These are phyloP conservation scores for Carduelis carduelis DNA, from an alignment of 2,797 vertebrate genomes.

Conservation along the genomic window DNA sequence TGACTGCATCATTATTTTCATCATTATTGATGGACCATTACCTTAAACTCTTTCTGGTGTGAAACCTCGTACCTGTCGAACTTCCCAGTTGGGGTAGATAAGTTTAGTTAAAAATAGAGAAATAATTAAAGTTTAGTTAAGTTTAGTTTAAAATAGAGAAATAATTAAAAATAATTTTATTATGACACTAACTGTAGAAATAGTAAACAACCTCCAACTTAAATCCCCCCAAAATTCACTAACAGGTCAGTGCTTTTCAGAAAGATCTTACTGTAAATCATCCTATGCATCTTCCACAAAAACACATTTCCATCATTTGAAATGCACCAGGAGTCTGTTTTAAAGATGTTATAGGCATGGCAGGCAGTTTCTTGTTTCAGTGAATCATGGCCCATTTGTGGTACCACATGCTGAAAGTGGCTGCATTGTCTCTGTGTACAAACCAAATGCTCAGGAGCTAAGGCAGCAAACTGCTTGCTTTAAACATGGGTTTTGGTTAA, in stretches of 20 bases:
- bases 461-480: neutral
- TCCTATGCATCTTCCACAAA: neutral
- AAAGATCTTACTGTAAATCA: neutral
- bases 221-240: neutral
- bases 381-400: neutral
- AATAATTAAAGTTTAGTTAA: neutral
- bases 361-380: neutral
- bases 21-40: neutral
- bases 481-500: neutral
- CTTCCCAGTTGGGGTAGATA: neutral
- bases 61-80: neutral
- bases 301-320: neutral
- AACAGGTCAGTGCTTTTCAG: neutral
- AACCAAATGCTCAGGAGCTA: neutral
- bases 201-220: neutral
- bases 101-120: neutral
- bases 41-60: neutral
- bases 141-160: neutral
- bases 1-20: neutral
- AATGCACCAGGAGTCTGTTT: neutral
- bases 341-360: neutral
- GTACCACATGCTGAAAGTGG: neutral
- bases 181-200: neutral
- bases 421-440: neutral
- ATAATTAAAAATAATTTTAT: neutral